phyloP scores from a whole-genome alignment of 2,113 vertebrate genomes.

The Benthochromis sp. region DNA sequence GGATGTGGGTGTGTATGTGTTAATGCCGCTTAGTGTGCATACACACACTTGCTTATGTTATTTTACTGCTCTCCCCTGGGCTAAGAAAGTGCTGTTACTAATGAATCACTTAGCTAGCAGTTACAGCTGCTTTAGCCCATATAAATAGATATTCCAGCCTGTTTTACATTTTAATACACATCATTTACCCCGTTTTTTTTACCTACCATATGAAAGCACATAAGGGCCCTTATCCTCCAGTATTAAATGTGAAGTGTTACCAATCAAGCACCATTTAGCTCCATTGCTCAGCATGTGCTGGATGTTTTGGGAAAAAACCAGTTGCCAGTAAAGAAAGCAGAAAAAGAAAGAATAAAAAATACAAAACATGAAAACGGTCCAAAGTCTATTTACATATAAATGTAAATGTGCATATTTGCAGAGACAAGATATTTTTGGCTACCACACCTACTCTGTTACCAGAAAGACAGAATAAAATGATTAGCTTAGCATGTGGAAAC shows the following conservation, averaged over 20 bases:
- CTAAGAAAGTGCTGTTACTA: constrained; percentile 32
- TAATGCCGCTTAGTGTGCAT: neutral
- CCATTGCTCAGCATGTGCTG: neutral
- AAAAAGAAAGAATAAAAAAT: neutral
- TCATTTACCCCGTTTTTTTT: neutral
- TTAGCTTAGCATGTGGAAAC: neutral
- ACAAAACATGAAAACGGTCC: neutral
- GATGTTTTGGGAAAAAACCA: neutral
- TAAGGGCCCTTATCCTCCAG: neutral
- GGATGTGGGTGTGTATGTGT: neutral
- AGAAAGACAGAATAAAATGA: neutral
- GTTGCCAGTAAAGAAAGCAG: neutral
- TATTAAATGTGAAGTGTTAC: neutral
- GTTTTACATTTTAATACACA: constrained; percentile 25
- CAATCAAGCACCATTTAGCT: neutral
- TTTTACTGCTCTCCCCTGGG: constrained; percentile 38
- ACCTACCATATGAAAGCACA: neutral
- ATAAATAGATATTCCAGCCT: constrained; percentile 40
- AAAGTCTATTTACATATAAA: neutral
- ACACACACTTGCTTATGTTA: constrained; percentile 35
- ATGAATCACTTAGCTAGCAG: constrained; percentile 59
- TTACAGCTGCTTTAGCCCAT: constrained; percentile 40
- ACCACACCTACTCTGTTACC: neutral
- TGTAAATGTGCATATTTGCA: neutral
- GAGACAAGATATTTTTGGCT: neutral